phyloP scores from a whole-genome alignment of 1,140 invertebrate genomes.

The Chlorops oryzae region DNA sequence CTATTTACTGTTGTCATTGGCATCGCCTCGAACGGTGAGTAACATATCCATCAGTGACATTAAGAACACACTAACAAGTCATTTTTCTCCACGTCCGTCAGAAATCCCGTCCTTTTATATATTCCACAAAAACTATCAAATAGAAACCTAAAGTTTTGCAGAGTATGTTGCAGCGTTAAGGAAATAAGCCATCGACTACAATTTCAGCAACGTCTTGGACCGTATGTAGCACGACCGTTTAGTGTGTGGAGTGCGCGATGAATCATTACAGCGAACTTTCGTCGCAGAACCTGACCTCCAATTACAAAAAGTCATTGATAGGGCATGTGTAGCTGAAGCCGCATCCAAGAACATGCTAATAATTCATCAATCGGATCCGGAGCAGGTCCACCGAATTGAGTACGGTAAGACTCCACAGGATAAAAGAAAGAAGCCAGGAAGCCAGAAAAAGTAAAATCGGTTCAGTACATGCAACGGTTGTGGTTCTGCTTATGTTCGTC shows the following conservation, averaged over 20 bases:
- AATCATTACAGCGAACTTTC: conserved; percentile 12
- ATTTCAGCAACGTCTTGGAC: conserved; percentile 20
- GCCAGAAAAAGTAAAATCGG: neutral
- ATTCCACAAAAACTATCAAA: conserved; percentile 22
- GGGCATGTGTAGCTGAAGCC: neutral
- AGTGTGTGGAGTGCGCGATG: conserved; percentile 14
- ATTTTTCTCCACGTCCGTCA: neutral
- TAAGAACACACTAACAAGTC: no score
- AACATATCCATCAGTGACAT: no score
- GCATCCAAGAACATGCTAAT: neutral
- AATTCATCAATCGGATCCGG: neutral
- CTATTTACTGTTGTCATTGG: neutral
- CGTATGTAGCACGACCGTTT: conserved; percentile 19
- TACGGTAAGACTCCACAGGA: neutral
- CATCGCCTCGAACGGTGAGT: no score
- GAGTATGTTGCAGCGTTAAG: conserved; percentile 23
- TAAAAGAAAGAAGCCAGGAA: neutral
- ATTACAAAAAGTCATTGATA: neutral
- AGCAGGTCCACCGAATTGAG: neutral
- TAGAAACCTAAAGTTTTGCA: conserved; percentile 10
- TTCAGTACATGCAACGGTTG: neutral
- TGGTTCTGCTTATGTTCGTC: neutral
- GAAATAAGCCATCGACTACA: conserved; percentile 20
- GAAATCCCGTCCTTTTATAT: neutral
- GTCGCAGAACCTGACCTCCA: conserved; percentile 10